phyloP scores from a whole-genome alignment of 2,797 vertebrate genomes.

The Arrhamphus sclerolepis region DNA sequence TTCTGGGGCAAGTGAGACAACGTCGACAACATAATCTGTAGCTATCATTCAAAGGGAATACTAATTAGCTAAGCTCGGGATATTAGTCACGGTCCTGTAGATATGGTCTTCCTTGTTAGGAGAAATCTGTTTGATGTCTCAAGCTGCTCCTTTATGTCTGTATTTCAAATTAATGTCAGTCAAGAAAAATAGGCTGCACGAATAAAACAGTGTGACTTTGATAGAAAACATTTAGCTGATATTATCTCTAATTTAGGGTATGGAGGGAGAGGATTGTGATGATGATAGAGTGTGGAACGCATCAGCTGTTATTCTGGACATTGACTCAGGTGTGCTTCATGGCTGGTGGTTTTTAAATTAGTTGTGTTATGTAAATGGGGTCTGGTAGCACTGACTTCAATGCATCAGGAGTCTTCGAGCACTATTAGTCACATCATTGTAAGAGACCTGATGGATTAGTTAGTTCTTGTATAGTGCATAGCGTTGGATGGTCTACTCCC shows the following conservation, averaged over 20 bases:
- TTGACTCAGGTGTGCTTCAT: constrained; percentile 78
- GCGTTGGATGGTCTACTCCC: not conserved
- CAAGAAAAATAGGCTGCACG: constrained; percentile 41
- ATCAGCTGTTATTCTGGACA: constrained; percentile 79
- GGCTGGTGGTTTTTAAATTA: not conserved
- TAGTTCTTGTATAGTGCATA: not conserved
- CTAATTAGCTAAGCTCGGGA: constrained; percentile 52
- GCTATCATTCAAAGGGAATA: constrained; percentile 63
- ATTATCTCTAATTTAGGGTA: constrained; percentile 52
- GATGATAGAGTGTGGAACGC: constrained; percentile 80
- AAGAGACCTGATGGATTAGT: too few relatives aligned
- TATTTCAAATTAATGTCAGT: constrained; percentile 55
- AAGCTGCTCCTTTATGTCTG: constrained; percentile 24
- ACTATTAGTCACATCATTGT: constrained; percentile 17
- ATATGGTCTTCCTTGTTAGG: constrained; percentile 46
- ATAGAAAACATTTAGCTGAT: constrained; percentile 24
- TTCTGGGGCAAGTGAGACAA: constrained; percentile 47
- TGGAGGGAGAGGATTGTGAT: constrained; percentile 51
- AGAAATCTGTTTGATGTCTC: constrained; percentile 63
- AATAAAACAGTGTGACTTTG: constrained; percentile 34
- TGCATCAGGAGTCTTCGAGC: constrained; percentile 9
- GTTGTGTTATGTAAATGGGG: constrained; percentile 8
- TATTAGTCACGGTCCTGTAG: constrained; percentile 60
- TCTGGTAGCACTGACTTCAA: constrained; percentile 10
- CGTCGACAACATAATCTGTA: constrained; percentile 61